Conservation (phyloP, 2,888 invertebrate genomes). For the Julus scandinavius region DNA sequence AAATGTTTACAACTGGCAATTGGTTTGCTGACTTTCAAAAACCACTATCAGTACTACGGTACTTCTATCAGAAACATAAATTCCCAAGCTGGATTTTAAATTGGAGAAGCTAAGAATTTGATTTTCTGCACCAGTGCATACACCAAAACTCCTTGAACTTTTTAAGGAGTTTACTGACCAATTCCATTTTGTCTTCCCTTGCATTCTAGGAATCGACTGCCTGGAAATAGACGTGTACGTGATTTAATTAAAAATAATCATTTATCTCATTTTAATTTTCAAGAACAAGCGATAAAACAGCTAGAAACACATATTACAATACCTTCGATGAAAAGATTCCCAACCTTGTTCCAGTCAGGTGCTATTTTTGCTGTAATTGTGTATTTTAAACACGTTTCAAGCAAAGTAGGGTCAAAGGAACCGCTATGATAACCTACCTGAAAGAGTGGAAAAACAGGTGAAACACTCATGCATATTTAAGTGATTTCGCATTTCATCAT, state of each 20-base stretch:
- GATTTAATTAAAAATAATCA: not conserved
- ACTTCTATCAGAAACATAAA: not conserved
- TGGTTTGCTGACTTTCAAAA: not conserved
- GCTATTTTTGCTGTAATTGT: conserved; percentile 52
- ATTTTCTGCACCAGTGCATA: not conserved
- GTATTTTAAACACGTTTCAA: conserved; percentile 52
- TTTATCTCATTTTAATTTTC: not conserved
- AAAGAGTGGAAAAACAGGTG: not conserved
- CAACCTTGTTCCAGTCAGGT: conserved; percentile 53
- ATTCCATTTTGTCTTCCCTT: conserved; percentile 4
- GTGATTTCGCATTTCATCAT: no score
- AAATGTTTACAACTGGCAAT: not conserved
- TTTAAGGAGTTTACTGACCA: conserved; percentile 1
- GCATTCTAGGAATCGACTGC: not conserved
- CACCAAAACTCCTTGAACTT: not conserved
- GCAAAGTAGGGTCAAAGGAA: not conserved
- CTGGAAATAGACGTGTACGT: not conserved
- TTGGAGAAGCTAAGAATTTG: not conserved
- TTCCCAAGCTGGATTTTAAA: no score
- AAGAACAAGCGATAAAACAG: not conserved
- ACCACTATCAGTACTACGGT: not conserved
- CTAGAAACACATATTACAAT: not conserved
- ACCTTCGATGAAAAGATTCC: conserved; percentile 53
- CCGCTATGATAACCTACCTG: not conserved
- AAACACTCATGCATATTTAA: no score